Conservation (phyloP, 2,888 invertebrate genomes). For the Parapristionchus giblindavisi region DNA sequence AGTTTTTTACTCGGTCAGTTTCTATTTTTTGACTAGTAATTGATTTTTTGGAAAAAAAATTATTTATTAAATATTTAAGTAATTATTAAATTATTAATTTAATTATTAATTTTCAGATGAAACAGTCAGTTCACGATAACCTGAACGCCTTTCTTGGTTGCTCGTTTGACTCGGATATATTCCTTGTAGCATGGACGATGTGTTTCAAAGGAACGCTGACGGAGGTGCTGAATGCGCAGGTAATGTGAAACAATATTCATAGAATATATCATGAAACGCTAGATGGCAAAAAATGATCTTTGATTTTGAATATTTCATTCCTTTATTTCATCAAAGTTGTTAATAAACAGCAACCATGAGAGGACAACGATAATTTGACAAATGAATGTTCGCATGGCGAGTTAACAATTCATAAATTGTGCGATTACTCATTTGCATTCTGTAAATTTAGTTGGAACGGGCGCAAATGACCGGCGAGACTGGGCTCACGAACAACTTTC, state of each 20-base stretch:
- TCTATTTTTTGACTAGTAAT: too few relatives aligned
- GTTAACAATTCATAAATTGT: too few relatives aligned
- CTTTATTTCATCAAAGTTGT: too few relatives aligned
- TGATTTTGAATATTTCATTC: too few relatives aligned
- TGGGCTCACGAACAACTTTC: slow-evolving; percentile 48
- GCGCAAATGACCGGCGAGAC: neutral
- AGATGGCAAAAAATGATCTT: too few relatives aligned
- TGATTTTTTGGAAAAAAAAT: too few relatives aligned
- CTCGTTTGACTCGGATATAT: slow-evolving; percentile 53
- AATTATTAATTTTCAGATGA: neutral
- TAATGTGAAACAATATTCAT: neutral
- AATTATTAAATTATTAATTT: neutral
- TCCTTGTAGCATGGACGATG: slow-evolving; percentile 54
- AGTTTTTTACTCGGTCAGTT: slow-evolving; percentile 18
- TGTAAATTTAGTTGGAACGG: neutral
- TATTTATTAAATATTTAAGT: neutral
- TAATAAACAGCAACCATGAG: too few relatives aligned
- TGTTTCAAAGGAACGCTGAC: slow-evolving; percentile 45
- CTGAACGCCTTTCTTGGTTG: slow-evolving; percentile 63
- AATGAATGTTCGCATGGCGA: too few relatives aligned
- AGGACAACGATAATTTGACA: too few relatives aligned
- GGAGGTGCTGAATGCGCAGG: neutral
- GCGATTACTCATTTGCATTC: too few relatives aligned
- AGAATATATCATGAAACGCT: neutral
- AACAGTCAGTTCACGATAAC: slow-evolving; percentile 42